phyloP scores from a whole-genome alignment of 2,888 invertebrate genomes.

The Lordiphosa fenestrarum region DNA sequence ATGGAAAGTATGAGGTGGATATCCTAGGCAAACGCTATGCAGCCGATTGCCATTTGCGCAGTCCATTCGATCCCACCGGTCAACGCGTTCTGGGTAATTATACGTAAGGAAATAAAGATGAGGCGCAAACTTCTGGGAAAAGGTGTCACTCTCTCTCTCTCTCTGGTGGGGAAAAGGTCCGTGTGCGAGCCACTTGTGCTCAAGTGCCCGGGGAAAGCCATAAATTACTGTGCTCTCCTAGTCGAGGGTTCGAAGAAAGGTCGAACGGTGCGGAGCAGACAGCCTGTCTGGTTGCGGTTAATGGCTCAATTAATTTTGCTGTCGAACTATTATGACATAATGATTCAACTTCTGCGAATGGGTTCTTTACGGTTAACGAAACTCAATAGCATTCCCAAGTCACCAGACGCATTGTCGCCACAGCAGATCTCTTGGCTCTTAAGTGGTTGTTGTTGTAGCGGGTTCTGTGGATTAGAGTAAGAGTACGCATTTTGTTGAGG shows the following conservation, averaged over 20 bases:
- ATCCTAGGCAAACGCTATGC: constrained; percentile 87
- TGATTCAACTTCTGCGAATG: constrained; percentile 62
- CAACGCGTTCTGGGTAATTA: constrained; percentile 88
- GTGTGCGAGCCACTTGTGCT: constrained; percentile 16
- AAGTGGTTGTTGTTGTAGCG: no score
- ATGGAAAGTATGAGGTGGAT: constrained; percentile 90
- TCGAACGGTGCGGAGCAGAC: constrained; percentile 26
- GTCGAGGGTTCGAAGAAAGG: constrained; percentile 64
- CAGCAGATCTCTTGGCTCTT: not conserved
- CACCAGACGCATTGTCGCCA: constrained; percentile 9
- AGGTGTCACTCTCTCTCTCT: constrained; percentile 29
- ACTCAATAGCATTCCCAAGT: not conserved
- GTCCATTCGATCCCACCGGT: constrained; percentile 91
- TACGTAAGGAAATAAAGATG: constrained; percentile 10
- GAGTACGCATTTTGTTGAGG: no score
- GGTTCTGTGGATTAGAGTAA: no score
- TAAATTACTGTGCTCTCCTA: constrained; percentile 47
- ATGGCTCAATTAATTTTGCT: constrained; percentile 70
- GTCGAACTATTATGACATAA: constrained; percentile 67
- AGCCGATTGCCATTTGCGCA: constrained; percentile 86
- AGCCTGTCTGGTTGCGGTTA: constrained; percentile 56
- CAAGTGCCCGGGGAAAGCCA: constrained; percentile 56
- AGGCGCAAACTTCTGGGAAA: constrained; percentile 17
- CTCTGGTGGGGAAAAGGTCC: constrained; percentile 77
- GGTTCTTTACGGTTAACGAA: not conserved